A percentile compares a stretch with the other conserved stretches of the same genome.
phyloP scores from a whole-genome alignment of 2,888 invertebrate species.

The Trimorus sp. region DNA sequence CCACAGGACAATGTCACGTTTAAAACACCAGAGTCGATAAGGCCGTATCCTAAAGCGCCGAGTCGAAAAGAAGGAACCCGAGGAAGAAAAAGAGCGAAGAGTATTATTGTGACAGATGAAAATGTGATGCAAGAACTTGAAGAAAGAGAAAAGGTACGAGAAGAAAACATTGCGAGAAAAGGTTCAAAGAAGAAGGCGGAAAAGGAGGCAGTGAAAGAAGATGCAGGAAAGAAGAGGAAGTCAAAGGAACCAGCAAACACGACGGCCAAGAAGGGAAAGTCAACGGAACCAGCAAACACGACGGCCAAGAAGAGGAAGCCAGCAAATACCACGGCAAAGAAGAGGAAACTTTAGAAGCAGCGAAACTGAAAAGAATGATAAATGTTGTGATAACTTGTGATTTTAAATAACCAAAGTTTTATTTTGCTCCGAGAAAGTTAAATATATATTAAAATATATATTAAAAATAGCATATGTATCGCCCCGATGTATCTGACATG shows the following conservation, averaged over 20 bases:
- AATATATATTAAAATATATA: too few species aligned
- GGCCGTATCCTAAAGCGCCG: slow-evolving; percentile 19
- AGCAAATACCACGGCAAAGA: neutral
- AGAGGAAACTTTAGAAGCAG: neutral
- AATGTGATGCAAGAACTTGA: slow-evolving; percentile 13
- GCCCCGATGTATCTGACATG: too few species aligned
- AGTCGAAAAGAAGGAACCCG: slow-evolving; percentile 19
- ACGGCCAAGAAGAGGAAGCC: neutral
- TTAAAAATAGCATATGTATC: too few species aligned
- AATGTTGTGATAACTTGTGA: too few species aligned
- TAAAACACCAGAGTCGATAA: slow-evolving; percentile 29
- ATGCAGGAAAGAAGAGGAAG: neutral
- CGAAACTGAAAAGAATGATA: neutral
- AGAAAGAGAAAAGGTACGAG: slow-evolving; percentile 1
- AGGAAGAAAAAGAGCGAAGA: slow-evolving; percentile 21
- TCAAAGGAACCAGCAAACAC: too few species aligned
- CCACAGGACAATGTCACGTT: slow-evolving; percentile 28
- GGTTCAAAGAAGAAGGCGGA: neutral
- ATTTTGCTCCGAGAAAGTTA: too few species aligned
- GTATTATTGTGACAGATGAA: slow-evolving; percentile 24
- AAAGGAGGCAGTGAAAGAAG: slow-evolving; percentile 3
- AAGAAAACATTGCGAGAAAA: slow-evolving; percentile 12
- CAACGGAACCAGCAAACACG: too few species aligned
- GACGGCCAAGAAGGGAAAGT: neutral
- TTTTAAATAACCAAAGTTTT: too few species aligned